Evolutionary conservation across 2,797 vertebrate species (phyloP).

Genomic region (Muraenolepis orangiensis): DNA sequence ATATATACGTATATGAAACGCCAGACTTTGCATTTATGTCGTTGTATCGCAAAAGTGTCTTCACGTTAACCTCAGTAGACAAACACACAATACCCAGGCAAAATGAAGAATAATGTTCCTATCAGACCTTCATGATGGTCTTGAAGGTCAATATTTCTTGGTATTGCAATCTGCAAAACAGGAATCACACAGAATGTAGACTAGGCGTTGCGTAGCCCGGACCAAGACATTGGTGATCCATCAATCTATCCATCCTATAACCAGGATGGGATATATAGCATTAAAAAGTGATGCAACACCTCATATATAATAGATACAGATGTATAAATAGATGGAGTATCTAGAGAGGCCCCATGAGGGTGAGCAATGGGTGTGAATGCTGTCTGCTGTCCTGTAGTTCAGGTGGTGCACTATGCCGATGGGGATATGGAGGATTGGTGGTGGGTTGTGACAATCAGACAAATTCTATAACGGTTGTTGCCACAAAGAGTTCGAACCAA

Average conservation of each 20-base stretch:
- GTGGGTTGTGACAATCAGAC: no score
- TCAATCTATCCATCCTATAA: not conserved
- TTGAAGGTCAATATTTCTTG: not conserved
- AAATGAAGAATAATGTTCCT: not conserved
- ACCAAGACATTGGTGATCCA: not conserved
- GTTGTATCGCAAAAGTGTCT: not conserved
- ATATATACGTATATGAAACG: not conserved
- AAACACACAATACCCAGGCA: not conserved
- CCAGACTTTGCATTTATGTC: not conserved
- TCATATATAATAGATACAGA: not conserved
- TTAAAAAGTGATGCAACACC: not conserved
- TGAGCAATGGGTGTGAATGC: not conserved
- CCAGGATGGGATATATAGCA: not conserved
- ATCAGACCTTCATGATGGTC: not conserved
- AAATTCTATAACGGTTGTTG: no score
- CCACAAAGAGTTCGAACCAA: no score
- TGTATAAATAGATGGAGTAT: not conserved
- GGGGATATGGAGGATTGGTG: no score
- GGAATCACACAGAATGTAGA: not conserved
- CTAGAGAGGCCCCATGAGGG: not conserved
- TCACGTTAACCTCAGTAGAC: not conserved
- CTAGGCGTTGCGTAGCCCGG: not conserved
- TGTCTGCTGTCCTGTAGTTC: not conserved
- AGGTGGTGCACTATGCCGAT: not conserved
- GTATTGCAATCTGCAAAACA: not conserved